A percentile compares a stretch with the other conserved stretches of the same genome.
phyloP scores from a whole-genome alignment of 1,140 invertebrate species.

The Lycorma delicatula region DNA sequence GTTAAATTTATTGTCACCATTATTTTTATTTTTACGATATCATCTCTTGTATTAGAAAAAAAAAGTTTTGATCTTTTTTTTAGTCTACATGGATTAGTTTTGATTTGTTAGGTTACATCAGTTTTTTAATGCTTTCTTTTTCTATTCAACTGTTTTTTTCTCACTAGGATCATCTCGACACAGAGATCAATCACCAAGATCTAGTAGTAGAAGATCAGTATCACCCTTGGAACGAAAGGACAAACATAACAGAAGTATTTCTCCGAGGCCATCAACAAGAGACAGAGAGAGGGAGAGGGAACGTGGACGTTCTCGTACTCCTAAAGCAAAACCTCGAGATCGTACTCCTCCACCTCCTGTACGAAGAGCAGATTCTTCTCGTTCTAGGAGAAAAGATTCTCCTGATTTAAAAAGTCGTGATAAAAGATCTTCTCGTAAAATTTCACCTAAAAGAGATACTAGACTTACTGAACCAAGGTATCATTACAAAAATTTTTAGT shows the following conservation, averaged over 20 bases:
- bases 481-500: no score
- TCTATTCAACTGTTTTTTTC: background rate
- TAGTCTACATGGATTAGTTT: no score
- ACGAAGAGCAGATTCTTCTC: constrained; percentile 5
- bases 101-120: no score
- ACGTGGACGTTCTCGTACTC: constrained; percentile 18
- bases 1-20: no score
- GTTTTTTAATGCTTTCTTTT: no score
- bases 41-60: no score
- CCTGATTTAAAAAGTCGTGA: constrained; percentile 15
- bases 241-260: constrained; percentile 20
- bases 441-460: constrained; percentile 2
- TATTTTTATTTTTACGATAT: no score
- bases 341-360: constrained; percentile 5
- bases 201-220: constrained; percentile 15
- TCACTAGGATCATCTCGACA: constrained; percentile 1
- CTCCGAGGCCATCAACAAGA: constrained; percentile 20
- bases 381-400: constrained; percentile 20
- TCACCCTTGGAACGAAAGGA: constrained; percentile 26
- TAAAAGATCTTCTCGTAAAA: background rate
- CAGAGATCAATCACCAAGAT: background rate
- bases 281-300: constrained; percentile 32
- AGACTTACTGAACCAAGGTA: background rate
- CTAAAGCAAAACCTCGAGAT: constrained; percentile 23
- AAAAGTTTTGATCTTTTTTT: no score